A percentile compares a stretch with the other conserved stretches of the same genome.
These are phyloP conservation scores for Odontothrips loti DNA, from an alignment of 2,888 invertebrate genomes.

Conservation along the genomic window DNA sequence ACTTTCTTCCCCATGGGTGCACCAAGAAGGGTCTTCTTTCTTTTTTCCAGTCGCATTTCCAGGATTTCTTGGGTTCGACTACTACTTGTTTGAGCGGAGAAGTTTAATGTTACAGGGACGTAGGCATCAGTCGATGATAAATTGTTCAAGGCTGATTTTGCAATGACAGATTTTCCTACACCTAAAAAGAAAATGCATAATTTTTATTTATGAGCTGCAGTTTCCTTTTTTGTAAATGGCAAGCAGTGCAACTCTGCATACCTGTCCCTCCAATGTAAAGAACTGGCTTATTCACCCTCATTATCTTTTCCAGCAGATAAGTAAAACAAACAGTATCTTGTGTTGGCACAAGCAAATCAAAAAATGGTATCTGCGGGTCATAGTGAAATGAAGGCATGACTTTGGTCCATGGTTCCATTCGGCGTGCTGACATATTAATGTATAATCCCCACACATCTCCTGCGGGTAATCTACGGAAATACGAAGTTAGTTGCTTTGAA, in stretches of 20 bases:
- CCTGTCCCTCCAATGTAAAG: constrained; percentile 87
- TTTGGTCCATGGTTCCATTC: constrained; percentile 72
- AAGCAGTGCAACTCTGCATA: constrained; percentile 41
- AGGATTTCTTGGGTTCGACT: constrained; percentile 76
- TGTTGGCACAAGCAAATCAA: constrained; percentile 86
- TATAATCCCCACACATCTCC: constrained; percentile 72
- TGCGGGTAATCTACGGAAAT: constrained; percentile 60
- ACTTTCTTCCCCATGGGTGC: constrained; percentile 79
- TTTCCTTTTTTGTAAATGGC: not conserved
- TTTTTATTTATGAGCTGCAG: no score
- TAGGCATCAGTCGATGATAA: constrained; percentile 58
- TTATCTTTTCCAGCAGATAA: constrained; percentile 69
- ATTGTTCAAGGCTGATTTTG: constrained; percentile 65
- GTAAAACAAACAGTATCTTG: constrained; percentile 86
- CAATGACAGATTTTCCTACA: constrained; percentile 85
- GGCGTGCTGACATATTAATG: constrained; percentile 64
- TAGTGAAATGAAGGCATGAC: constrained; percentile 72
- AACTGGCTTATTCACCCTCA: constrained; percentile 69
- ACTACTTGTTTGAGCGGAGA: constrained; percentile 89
- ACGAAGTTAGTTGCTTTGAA: not conserved
- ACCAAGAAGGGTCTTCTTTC: constrained; percentile 71
- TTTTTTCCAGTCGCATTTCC: constrained; percentile 77
- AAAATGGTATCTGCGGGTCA: constrained; percentile 67
- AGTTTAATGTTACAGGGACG: constrained; percentile 76
- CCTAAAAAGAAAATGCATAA: constrained; percentile 50